phyloP scores from a whole-genome alignment of 2,797 vertebrate species.

The Buceros bicornis region DNA sequence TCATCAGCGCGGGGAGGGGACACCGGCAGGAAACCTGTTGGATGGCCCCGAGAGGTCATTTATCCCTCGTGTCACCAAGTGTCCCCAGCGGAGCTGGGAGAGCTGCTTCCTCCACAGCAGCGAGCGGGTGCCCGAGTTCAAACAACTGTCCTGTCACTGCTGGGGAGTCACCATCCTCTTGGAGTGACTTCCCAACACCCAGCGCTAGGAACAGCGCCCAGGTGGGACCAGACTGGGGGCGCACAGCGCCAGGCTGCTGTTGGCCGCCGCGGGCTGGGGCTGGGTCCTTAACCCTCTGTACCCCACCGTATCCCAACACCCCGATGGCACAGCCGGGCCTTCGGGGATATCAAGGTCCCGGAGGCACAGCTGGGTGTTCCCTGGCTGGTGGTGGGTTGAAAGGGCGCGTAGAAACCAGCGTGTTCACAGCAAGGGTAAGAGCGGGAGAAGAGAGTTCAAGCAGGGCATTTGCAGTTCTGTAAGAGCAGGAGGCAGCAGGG shows the following conservation, averaged over 20 bases:
- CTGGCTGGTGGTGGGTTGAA: background rate
- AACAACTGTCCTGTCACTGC: background rate
- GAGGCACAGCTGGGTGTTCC: background rate
- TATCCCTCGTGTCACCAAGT: background rate
- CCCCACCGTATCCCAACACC: background rate
- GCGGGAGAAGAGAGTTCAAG: background rate
- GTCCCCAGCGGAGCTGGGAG: background rate
- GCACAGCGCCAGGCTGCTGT: background rate
- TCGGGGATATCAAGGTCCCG: fast-evolving
- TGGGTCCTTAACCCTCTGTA: background rate
- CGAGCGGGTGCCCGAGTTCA: fast-evolving
- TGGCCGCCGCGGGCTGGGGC: background rate
- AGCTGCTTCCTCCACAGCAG: background rate
- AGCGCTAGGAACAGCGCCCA: background rate
- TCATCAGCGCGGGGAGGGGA: background rate
- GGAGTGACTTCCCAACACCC: background rate
- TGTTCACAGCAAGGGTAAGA: background rate
- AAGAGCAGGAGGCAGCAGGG: background rate
- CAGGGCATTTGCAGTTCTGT: background rate
- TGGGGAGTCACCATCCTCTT: background rate
- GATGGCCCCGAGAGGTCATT: fast-evolving
- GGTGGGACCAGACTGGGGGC: background rate
- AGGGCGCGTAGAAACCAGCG: background rate
- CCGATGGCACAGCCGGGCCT: background rate
- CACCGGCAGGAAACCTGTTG: background rate